A percentile compares a stretch with the other conserved stretches of the same genome.
Evolutionary conservation across 2,888 invertebrate genomes (phyloP).

Genomic region (Anoncus sp.): DNA sequence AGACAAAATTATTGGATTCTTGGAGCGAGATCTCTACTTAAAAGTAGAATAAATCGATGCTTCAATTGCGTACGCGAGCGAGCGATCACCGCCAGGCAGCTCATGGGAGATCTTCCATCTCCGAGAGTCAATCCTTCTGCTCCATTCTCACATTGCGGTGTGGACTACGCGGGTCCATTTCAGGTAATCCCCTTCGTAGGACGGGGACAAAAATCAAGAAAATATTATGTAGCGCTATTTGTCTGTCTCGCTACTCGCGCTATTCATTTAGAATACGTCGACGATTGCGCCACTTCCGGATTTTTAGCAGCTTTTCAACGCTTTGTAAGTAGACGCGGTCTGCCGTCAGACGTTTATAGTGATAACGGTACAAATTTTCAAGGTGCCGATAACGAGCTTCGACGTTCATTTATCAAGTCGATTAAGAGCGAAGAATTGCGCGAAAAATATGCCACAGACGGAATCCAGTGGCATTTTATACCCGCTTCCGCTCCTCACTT

Average conservation of each 20-base stretch:
- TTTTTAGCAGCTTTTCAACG: conserved; percentile 16
- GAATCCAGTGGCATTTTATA: conserved; percentile 66
- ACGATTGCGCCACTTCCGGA: conserved; percentile 10
- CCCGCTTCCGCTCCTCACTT: conserved; percentile 69
- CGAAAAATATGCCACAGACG: not conserved
- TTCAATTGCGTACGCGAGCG: too few relatives aligned
- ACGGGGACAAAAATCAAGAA: conserved; percentile 5
- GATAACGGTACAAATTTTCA: conserved; percentile 21
- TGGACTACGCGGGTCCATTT: conserved; percentile 32
- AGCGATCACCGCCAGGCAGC: too few relatives aligned
- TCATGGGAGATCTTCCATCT: too few relatives aligned
- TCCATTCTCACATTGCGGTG: conserved; percentile 1
- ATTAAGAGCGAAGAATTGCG: not conserved
- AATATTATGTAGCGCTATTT: conserved; percentile 21
- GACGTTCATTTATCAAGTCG: conserved; percentile 6
- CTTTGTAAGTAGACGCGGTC: conserved; percentile 10
- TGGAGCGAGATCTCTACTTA: too few relatives aligned
- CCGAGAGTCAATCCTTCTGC: too few relatives aligned
- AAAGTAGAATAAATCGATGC: too few relatives aligned
- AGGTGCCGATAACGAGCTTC: conserved; percentile 8
- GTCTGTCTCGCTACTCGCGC: conserved; percentile 13
- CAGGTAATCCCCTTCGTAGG: conserved; percentile 3
- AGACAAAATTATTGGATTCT: too few relatives aligned
- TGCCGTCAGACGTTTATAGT: too few relatives aligned
- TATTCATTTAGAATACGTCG: conserved; percentile 11